phyloP scores from a whole-genome alignment of 2,888 invertebrate genomes.

The Tetragonula carbonaria region DNA sequence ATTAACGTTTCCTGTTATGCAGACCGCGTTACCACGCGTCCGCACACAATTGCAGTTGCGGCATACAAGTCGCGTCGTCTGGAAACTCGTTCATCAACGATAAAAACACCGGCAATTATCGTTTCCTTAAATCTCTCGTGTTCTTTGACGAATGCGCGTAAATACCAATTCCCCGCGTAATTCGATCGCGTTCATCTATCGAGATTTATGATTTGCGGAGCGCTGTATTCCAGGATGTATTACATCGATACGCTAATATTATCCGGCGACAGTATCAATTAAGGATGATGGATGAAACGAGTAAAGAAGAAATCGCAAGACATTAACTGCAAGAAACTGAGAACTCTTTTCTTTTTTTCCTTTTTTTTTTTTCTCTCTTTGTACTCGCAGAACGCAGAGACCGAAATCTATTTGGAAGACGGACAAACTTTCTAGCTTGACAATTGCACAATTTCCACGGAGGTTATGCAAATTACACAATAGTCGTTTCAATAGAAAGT shows the following conservation, averaged over 20 bases:
- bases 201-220: neutral
- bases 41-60: conserved; percentile 4
- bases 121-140: conserved; percentile 16
- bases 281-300: neutral
- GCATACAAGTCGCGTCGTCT: neutral
- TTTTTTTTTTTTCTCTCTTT: too few relatives aligned
- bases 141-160: neutral
- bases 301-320: neutral
- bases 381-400: neutral
- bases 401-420: neutral
- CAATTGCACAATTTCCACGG: conserved; percentile 9
- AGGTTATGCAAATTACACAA: neutral
- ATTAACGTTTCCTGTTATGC: conserved; percentile 44
- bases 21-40: conserved; percentile 15
- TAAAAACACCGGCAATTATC: conserved; percentile 9
- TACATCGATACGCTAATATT: neutral
- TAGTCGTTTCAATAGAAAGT: conserved; percentile 27
- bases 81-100: conserved; percentile 35
- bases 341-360: too few relatives aligned
- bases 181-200: conserved; percentile 9
- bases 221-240: neutral
- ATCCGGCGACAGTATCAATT: neutral
- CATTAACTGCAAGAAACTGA: neutral
- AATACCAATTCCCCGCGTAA: conserved; percentile 5
- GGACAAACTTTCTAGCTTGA: conserved; percentile 17